Base-by-base conservation (phyloP, 2,888 invertebrate species). In the Argyresthia goedartella region DNA sequence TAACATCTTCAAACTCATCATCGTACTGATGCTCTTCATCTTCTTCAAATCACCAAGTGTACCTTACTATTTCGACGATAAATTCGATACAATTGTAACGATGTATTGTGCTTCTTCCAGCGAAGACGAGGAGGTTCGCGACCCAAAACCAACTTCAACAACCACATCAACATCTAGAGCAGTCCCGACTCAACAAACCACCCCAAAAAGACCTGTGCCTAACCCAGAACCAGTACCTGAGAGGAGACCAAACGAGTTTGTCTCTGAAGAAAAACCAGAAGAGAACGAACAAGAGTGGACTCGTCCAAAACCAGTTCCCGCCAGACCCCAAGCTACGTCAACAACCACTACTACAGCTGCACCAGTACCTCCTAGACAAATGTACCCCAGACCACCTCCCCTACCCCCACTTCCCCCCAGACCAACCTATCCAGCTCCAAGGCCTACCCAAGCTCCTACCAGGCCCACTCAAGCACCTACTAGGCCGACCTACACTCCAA, bases 61-160 rank as follows among this genome's bases (percentile, higher is more conserved):
- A 6, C 25, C 6, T 6, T 25, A 25, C 25, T 25, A 25, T 6
- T 25, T 4, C 25, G 6, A 25, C 3, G 2, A 25, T 25, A 25
- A 25, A n/a, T n/a, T n/a, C n/a, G n/a, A n/a, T 6, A 25, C 25
- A 25, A 25, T 25, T 25, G 25, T 25, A 25, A 25, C 6, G 25
- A 25, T 25, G 25, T 25, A 6, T 25, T 25, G 25, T 25, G 6
- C 2, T 25, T 9, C 9, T 16, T 41, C 34, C 42, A 50, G 50
- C 16, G 50, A 50, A 13, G 50, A 50, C 16, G 42, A 50, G n/a
- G 52, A 77, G 48, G 25, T 2, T 6, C 25, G 25, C 25, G 51
- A 13, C 43, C 52, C 13, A 42, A 54, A 4, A 52, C 59, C 36
- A 58, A 57, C 15, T 56, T 3, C 47, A 33, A 48, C 11, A 46